Evolutionary conservation across 2,888 invertebrate genomes (phyloP).

Genomic region (Tryphoninae sp.): DNA sequence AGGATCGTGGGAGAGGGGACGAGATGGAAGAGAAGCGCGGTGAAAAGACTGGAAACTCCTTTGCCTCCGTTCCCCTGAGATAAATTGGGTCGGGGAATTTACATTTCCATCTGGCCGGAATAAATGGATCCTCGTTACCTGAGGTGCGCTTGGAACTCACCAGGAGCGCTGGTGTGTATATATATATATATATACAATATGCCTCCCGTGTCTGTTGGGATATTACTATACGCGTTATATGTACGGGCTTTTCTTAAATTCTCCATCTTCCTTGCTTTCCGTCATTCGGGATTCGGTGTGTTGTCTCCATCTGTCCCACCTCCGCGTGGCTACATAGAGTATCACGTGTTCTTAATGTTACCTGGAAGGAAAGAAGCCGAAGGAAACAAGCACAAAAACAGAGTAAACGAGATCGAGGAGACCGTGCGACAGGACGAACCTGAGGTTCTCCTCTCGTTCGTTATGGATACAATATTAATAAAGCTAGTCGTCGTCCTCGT

Average conservation of each 20-base stretch:
- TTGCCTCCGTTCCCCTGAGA: constrained; percentile 63
- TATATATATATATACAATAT: background rate
- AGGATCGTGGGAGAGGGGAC: constrained; percentile 15
- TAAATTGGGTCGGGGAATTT: constrained; percentile 78
- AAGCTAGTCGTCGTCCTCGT: constrained; percentile 6
- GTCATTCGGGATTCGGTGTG: background rate
- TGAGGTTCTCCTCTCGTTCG: constrained; percentile 10
- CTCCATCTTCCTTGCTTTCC: constrained; percentile 42
- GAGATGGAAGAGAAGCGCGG: constrained; percentile 16
- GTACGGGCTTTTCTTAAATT: constrained; percentile 35
- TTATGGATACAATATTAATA: constrained; percentile 17
- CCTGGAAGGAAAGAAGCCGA: constrained; percentile 15
- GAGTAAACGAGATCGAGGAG: background rate
- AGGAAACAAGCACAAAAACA: constrained; percentile 10
- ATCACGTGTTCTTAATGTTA: constrained; percentile 38
- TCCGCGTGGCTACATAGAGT: background rate
- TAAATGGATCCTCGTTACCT: constrained; percentile 79
- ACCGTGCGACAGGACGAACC: constrained; percentile 8
- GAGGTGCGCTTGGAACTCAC: background rate
- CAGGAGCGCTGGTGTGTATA: background rate
- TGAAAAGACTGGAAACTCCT: constrained; percentile 41
- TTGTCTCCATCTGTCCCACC: background rate
- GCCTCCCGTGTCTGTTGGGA: constrained; percentile 5
- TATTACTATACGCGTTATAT: background rate
- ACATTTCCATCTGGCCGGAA: constrained; percentile 77